Evolutionary conservation across 2,888 invertebrate genomes (phyloP).

Genomic region (Gasteruption jaculator): DNA sequence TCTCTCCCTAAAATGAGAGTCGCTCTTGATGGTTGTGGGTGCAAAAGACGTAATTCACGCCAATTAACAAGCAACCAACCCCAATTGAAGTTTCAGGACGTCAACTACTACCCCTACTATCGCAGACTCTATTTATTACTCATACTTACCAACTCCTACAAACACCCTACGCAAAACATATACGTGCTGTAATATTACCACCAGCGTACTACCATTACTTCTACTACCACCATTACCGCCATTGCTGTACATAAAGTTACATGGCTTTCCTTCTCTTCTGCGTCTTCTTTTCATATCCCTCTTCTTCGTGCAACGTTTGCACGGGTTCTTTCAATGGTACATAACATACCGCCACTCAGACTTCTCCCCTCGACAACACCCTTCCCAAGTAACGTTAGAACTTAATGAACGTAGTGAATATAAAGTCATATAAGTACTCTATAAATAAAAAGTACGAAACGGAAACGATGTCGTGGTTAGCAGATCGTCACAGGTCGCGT

Average conservation of each 20-base stretch:
- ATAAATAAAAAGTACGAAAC: neutral
- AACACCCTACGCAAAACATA: too few relatives aligned
- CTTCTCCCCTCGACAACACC: conserved; percentile 5
- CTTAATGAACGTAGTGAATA: conserved; percentile 28
- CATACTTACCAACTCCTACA: too few relatives aligned
- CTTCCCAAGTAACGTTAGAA: conserved; percentile 20
- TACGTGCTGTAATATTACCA: too few relatives aligned
- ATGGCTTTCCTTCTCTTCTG: conserved; percentile 25
- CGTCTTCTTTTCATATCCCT: neutral
- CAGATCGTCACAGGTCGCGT: too few relatives aligned
- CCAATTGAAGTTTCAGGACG: conserved; percentile 27
- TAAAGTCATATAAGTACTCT: too few relatives aligned
- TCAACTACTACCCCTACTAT: too few relatives aligned
- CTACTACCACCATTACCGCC: too few relatives aligned
- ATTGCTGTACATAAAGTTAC: too few relatives aligned
- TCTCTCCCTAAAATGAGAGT: conserved; percentile 1
- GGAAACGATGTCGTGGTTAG: neutral
- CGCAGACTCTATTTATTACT: too few relatives aligned
- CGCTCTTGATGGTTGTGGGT: conserved; percentile 9
- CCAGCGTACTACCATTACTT: too few relatives aligned
- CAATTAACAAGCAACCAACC: conserved; percentile 35
- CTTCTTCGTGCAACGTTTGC: conserved; percentile 21
- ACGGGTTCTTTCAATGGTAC: conserved; percentile 31
- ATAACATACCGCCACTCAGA: conserved; percentile 32
- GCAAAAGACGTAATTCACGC: conserved; percentile 36